phyloP scores from a whole-genome alignment of 2,888 invertebrate genomes.

The Tachina fera region DNA sequence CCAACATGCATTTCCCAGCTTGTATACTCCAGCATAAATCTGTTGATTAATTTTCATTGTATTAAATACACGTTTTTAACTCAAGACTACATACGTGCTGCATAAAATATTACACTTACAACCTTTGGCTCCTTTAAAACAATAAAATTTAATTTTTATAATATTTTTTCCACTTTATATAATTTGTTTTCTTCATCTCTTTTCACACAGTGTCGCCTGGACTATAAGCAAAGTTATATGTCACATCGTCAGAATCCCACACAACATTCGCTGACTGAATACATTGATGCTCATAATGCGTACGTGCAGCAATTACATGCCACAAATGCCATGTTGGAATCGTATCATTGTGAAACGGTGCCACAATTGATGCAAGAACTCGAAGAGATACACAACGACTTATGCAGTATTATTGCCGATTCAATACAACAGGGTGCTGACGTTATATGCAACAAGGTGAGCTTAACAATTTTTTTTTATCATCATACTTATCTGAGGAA shows the following conservation, averaged over 20 bases:
- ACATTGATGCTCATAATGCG: constrained; percentile 96
- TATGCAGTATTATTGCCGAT: constrained; percentile 93
- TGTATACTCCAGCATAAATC: neutral
- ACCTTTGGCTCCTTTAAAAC: neutral
- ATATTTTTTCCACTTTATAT: neutral
- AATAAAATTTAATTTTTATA: neutral
- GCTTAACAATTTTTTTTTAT: constrained; percentile 73
- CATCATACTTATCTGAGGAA: neutral
- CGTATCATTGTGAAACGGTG: constrained; percentile 92
- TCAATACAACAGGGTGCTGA: constrained; percentile 94
- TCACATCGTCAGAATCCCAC: constrained; percentile 90
- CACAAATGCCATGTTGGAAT: constrained; percentile 95
- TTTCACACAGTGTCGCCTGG: constrained; percentile 89
- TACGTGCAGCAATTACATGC: constrained; percentile 96
- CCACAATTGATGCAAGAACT: constrained; percentile 95
- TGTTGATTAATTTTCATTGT: constrained; percentile 15
- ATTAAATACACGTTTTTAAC: neutral
- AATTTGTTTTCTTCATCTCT: constrained; percentile 72
- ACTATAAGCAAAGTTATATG: constrained; percentile 93
- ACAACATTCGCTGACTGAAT: constrained; percentile 88
- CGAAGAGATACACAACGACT: constrained; percentile 95
- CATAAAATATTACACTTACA: constrained; percentile 18
- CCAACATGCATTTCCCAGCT: neutral
- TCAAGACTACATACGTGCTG: neutral
- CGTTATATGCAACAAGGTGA: constrained; percentile 92